Evolutionary conservation across 1,140 invertebrate species (phyloP).

Genomic region (Ceratitis capitata): DNA sequence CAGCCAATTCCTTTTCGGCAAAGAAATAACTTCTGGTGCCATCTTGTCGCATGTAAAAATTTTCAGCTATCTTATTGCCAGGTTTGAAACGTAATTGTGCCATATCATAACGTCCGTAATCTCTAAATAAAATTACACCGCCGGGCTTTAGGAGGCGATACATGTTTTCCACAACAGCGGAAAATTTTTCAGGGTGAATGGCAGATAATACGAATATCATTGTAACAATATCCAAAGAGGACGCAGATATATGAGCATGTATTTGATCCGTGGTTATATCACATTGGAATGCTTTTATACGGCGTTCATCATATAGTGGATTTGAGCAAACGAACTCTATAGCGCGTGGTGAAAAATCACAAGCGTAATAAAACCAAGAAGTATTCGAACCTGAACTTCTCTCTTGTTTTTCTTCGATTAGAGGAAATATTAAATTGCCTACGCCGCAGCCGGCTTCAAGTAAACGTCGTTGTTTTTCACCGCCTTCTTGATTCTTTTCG

Average conservation of each 20-base stretch:
- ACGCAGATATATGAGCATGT: slow-evolving; percentile 68
- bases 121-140: slow-evolving; percentile 89
- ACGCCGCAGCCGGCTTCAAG: slow-evolving; percentile 95
- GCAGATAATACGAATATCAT: slow-evolving; percentile 97
- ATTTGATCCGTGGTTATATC: slow-evolving; percentile 75
- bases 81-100: slow-evolving; percentile 93
- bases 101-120: slow-evolving; percentile 99
- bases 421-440: slow-evolving; percentile 95
- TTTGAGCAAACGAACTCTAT: slow-evolving; percentile 85
- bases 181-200: slow-evolving; percentile 87
- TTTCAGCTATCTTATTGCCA: slow-evolving; percentile 91
- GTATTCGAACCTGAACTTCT: background rate
- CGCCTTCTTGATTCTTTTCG: slow-evolving; percentile 44
- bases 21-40: slow-evolving; percentile 93
- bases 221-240: slow-evolving; percentile 84
- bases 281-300: slow-evolving; percentile 80
- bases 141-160: slow-evolving; percentile 78
- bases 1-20: slow-evolving; percentile 72
- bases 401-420: slow-evolving; percentile 78
- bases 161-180: slow-evolving; percentile 75
- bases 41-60: slow-evolving; percentile 97
- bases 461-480: slow-evolving; percentile 67
- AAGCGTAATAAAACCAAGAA: slow-evolving; percentile 85
- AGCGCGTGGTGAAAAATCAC: slow-evolving; percentile 93
- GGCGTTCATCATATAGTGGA: slow-evolving; percentile 63